These are phyloP conservation scores for Ischnus inquisitorius DNA, from an alignment of 2,888 invertebrate genomes.

Conservation along the genomic window DNA sequence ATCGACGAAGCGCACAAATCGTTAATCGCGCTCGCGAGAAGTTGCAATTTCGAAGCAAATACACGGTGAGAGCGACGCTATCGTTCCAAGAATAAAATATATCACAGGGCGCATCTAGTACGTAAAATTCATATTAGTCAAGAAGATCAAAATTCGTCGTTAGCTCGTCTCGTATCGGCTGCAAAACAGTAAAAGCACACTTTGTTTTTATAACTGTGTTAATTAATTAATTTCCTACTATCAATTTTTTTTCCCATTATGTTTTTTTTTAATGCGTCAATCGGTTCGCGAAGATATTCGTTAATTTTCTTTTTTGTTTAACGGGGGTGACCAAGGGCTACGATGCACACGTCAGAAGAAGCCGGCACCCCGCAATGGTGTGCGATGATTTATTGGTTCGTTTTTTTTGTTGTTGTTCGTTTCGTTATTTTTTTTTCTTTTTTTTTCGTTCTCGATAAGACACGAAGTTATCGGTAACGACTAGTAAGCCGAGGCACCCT, in stretches of 20 bases:
- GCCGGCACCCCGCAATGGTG: constrained; percentile 76
- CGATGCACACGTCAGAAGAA: constrained; percentile 77
- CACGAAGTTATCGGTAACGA: constrained; percentile 40
- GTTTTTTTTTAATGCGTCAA: constrained; percentile 49
- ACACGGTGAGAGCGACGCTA: constrained; percentile 49
- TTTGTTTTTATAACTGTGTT: constrained; percentile 43
- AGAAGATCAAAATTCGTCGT: constrained; percentile 52
- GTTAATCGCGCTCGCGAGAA: not conserved
- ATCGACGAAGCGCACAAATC: not conserved
- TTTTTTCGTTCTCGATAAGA: constrained; percentile 56
- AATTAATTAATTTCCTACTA: constrained; percentile 60
- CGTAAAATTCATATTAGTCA: constrained; percentile 44
- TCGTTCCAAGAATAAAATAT: constrained; percentile 69
- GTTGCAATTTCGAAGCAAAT: constrained; percentile 27
- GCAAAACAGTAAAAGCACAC: constrained; percentile 64
- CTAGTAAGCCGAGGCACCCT: constrained; percentile 74
- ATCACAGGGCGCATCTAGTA: constrained; percentile 66
- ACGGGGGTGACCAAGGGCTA: constrained; percentile 66
- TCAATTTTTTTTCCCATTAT: constrained; percentile 36
- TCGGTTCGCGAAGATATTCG: constrained; percentile 22
- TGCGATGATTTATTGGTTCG: constrained; percentile 70
- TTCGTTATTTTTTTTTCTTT: constrained; percentile 34
- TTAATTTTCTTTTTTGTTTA: constrained; percentile 25
- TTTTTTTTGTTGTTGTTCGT: constrained; percentile 51
- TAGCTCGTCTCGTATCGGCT: constrained; percentile 37